Evolutionary conservation across 1,140 invertebrate species (phyloP).

Genomic region (Fopius arisanus): DNA sequence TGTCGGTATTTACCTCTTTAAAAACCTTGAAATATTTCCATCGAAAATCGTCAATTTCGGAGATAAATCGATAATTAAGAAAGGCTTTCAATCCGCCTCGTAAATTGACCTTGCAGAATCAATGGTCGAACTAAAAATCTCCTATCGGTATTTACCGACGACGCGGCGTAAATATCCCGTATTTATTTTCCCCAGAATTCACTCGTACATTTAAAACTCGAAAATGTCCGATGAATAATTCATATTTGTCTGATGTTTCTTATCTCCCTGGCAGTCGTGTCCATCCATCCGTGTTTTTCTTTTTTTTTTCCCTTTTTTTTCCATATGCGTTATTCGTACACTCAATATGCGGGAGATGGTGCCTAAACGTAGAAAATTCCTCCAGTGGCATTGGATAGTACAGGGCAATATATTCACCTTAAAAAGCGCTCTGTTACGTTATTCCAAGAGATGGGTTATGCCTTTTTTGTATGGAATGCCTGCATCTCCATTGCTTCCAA

Average conservation of each 20-base stretch:
- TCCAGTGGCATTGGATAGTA: neutral
- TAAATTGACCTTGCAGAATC: no score
- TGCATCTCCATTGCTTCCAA: neutral
- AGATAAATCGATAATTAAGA: neutral
- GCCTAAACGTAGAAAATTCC: neutral
- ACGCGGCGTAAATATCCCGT: no score
- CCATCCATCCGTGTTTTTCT: neutral
- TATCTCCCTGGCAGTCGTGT: neutral
- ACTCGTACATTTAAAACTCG: neutral
- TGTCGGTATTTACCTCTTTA: no score
- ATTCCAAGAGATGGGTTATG: neutral
- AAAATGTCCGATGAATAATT: constrained; percentile 21
- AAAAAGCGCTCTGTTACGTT: neutral
- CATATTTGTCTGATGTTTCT: neutral
- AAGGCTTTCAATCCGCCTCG: neutral
- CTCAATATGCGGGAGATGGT: constrained; percentile 20
- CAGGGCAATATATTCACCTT: neutral
- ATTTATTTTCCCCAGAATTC: neutral
- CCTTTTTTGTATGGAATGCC: neutral
- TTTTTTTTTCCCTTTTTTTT: neutral
- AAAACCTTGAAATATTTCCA: no score
- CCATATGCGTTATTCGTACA: neutral
- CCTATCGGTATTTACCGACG: neutral
- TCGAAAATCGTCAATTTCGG: no score
- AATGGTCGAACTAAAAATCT: no score